A percentile compares a stretch with the other conserved stretches of the same genome.
These are phyloP conservation scores for Odontophorus gujanensis DNA, from an alignment of 2,113 vertebrate species.

Conservation along the genomic window DNA sequence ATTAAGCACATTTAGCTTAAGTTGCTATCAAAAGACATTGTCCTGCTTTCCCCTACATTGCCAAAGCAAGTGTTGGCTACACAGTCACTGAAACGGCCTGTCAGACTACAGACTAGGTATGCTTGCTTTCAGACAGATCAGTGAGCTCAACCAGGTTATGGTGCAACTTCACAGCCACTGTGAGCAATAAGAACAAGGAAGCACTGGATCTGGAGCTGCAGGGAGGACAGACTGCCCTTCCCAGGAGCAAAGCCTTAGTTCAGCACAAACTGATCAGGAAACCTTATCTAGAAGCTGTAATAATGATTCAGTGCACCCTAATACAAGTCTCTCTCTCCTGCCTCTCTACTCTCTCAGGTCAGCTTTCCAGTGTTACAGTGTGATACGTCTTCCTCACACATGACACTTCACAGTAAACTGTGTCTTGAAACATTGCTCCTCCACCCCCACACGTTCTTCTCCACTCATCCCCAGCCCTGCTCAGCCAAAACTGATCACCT, in stretches of 20 bases:
- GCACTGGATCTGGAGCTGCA: neutral
- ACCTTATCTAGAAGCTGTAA: neutral
- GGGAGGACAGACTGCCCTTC: neutral
- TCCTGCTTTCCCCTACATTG: neutral
- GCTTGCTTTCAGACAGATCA: constrained; percentile 9
- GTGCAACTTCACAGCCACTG: neutral
- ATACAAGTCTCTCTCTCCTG: neutral
- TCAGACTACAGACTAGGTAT: neutral
- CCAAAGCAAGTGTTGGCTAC: neutral
- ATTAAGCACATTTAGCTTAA: neutral
- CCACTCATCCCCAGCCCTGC: neutral
- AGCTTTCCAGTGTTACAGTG: neutral
- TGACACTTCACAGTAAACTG: neutral
- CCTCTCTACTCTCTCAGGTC: neutral
- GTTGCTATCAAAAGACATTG: neutral
- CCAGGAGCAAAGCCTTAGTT: neutral
- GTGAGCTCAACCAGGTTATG: neutral
- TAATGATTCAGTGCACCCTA: neutral
- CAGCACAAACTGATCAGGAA: neutral
- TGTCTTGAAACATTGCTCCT: neutral
- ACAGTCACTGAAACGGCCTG: neutral
- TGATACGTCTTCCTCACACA: neutral
- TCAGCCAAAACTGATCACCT: neutral
- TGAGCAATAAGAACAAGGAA: neutral
- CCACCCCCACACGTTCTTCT: neutral